Conservation (phyloP, 2,797 vertebrate genomes). For the Bryconaethiops microstoma region DNA sequence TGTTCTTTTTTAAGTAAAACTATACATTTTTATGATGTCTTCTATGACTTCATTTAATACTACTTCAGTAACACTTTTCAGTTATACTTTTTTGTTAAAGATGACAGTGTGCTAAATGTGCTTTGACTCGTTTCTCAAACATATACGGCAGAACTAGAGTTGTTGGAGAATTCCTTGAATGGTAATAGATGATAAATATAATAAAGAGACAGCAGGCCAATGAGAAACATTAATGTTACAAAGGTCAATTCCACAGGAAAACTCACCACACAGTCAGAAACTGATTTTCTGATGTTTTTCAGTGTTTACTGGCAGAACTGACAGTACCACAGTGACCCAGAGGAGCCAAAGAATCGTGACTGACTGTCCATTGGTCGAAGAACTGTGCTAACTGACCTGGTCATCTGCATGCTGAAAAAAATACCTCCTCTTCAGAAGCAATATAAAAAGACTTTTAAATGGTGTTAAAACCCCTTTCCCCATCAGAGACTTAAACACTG, state of each 20-base stretch:
- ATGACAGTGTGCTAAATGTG: no score
- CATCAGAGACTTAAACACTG: neutral
- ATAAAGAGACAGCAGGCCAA: neutral
- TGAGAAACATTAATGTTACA: neutral
- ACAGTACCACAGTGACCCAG: neutral
- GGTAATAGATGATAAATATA: neutral
- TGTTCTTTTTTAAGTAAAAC: no score
- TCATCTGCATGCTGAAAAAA: neutral
- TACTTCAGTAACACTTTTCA: no score
- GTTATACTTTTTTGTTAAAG: no score
- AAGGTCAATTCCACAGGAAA: neutral
- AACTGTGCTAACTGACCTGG: neutral
- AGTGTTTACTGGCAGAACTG: constrained; percentile 1
- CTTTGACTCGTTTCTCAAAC: neutral
- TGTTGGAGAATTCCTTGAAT: neutral
- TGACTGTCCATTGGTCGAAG: neutral
- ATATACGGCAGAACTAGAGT: neutral
- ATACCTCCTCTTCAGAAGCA: neutral
- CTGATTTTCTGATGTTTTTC: neutral
- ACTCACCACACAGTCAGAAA: neutral
- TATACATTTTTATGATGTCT: no score
- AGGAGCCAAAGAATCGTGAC: neutral
- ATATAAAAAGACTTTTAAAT: neutral
- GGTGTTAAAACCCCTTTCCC: neutral
- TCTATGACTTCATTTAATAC: no score